Evolutionary conservation across 1,140 invertebrate species (phyloP).

Genomic region (Macrobrachium nipponense): DNA sequence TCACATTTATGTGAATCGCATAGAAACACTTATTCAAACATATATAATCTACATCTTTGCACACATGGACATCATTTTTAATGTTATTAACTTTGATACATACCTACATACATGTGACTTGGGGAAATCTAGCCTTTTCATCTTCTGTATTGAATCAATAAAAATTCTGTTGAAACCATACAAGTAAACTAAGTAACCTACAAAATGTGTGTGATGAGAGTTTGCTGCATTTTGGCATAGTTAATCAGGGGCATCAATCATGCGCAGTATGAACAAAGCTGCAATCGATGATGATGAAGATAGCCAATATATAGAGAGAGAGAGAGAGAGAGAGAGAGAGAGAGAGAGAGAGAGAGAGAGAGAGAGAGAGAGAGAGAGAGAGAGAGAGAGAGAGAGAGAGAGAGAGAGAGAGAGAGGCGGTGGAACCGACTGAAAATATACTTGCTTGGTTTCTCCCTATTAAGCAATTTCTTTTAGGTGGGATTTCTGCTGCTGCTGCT

Average conservation of each 20-base stretch:
- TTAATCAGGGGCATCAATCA: conserved; percentile 54
- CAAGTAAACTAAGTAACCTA: conserved; percentile 56
- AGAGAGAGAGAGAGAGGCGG: too few species aligned
- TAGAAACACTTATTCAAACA: conserved; percentile 58
- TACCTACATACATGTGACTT: conserved; percentile 60
- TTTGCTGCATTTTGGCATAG: conserved; percentile 60
- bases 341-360: conserved; percentile 34
- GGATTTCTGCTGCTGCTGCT: conserved; percentile 28
- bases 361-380: too few species aligned
- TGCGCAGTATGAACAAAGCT: conserved; percentile 56
- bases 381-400: too few species aligned
- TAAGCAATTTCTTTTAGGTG: conserved; percentile 8
- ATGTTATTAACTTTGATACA: conserved; percentile 61
- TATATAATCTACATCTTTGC: conserved; percentile 57
- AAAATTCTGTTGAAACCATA: conserved; percentile 60
- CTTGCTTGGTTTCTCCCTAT: too few species aligned
- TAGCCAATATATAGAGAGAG: conserved; percentile 38
- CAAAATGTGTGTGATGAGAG: conserved; percentile 57
- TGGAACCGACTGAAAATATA: too few species aligned
- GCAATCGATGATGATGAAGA: conserved; percentile 49
- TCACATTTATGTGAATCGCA: conserved; percentile 60
- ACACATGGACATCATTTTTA: conserved; percentile 59
- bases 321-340: conserved; percentile 40
- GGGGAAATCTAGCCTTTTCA: conserved; percentile 58
- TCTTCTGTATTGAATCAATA: conserved; percentile 57